Evolutionary conservation across 2,797 vertebrate genomes (phyloP).

Genomic region (Squalus acanthias): DNA sequence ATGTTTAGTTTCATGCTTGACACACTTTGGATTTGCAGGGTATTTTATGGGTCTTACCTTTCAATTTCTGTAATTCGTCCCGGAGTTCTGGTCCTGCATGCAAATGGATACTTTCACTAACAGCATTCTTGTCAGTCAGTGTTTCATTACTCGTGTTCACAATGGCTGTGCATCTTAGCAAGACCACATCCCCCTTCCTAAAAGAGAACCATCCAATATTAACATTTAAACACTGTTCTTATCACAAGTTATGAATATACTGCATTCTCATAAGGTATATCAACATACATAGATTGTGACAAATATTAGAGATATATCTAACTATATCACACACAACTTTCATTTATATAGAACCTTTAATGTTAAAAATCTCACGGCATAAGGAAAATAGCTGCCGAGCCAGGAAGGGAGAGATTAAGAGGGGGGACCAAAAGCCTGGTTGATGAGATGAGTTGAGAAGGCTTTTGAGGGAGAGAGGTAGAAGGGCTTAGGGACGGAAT

Average conservation of each 20-base stretch:
- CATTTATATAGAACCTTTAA: neutral
- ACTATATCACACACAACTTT: neutral
- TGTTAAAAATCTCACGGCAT: neutral
- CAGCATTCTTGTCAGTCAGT: constrained; percentile 84
- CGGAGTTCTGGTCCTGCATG: constrained; percentile 81
- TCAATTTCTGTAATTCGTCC: constrained; percentile 87
- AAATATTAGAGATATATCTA: neutral
- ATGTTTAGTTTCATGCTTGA: neutral
- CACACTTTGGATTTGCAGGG: neutral
- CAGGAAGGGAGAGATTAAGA: neutral
- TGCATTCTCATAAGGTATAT: neutral
- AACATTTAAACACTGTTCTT: neutral
- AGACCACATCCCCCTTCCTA: constrained; percentile 80
- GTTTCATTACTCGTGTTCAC: constrained; percentile 93
- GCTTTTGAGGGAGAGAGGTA: neutral
- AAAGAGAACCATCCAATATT: constrained; percentile 1
- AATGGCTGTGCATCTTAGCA: constrained; percentile 87
- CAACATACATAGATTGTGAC: neutral
- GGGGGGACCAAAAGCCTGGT: neutral
- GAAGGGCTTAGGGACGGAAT: neutral
- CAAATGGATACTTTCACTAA: constrained; percentile 82
- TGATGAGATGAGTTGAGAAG: neutral
- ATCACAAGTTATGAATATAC: neutral
- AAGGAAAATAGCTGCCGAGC: neutral
- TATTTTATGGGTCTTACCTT: constrained; percentile 61